Conservation (phyloP, 2,797 vertebrate genomes). For the Numenius phaeopus region DNA sequence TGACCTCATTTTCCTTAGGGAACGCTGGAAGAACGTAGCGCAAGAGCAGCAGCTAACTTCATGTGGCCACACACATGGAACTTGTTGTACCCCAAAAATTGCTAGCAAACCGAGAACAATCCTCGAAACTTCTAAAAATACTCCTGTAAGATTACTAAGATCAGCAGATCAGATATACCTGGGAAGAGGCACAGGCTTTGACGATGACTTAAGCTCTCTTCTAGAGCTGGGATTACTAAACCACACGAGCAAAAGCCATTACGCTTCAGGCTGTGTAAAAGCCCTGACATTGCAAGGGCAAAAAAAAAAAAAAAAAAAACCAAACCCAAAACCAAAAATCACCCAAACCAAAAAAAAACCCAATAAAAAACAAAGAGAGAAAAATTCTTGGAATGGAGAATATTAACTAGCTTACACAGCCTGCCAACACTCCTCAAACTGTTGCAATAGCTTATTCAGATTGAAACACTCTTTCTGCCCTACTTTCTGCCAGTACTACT, state of each 20-base stretch:
- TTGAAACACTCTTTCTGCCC: not conserved
- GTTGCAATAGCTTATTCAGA: not conserved
- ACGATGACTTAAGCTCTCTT: not conserved
- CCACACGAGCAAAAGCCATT: not conserved
- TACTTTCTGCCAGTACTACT: not conserved
- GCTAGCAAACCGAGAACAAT: not conserved
- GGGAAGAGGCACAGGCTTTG: not conserved
- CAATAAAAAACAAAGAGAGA: not conserved
- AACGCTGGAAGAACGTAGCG: not conserved
- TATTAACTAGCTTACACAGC: not conserved
- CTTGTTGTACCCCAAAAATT: not conserved
- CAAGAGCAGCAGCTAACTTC: conserved; percentile 4
- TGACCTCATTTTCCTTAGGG: conserved; percentile 2
- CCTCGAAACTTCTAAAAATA: not conserved
- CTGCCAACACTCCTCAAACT: not conserved
- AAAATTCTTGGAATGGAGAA: not conserved
- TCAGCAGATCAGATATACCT: not conserved
- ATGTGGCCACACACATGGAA: not conserved
- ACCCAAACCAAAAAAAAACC: not conserved
- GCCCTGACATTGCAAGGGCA: not conserved
- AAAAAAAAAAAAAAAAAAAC: not conserved
- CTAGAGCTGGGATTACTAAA: not conserved
- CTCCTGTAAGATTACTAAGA: not conserved
- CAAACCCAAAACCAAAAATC: not conserved
- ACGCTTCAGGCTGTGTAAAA: not conserved